Evolutionary conservation across 2,113 vertebrate genomes (phyloP).

Genomic region (Eleginops maclovinus): DNA sequence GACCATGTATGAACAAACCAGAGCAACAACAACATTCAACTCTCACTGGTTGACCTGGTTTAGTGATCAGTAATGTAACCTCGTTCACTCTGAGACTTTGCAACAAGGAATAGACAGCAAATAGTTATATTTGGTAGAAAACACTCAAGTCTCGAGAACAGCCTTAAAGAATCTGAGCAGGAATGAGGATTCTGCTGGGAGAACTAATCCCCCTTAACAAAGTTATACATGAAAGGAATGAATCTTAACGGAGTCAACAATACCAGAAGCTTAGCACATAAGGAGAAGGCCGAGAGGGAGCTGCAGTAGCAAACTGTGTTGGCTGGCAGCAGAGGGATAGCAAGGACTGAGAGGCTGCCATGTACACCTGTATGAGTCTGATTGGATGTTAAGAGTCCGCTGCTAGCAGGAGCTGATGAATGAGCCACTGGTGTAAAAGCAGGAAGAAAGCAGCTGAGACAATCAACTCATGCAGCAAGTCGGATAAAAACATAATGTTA

Average conservation of each 20-base stretch:
- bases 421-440: constrained; percentile 13
- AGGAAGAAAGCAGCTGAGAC: constrained; percentile 22
- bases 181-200: background rate
- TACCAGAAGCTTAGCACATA: constrained; percentile 1
- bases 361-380: constrained; percentile 16
- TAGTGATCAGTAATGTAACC: background rate
- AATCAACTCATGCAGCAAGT: too few relatives aligned
- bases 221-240: constrained; percentile 2
- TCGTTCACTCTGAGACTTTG: background rate
- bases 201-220: constrained; percentile 21
- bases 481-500: constrained; percentile 2
- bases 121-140: background rate
- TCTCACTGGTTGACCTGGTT: background rate
- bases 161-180: background rate
- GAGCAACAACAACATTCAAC: background rate
- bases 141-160: background rate
- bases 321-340: constrained; percentile 23
- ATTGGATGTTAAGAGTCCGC: constrained; percentile 2
- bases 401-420: constrained; percentile 29
- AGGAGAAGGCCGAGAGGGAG: constrained; percentile 1
- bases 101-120: background rate
- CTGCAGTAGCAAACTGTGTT: background rate
- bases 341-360: background rate
- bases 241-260: constrained; percentile 8
- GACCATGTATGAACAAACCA: background rate